Base-by-base conservation (phyloP, 1,140 invertebrate species). In the Diploscapter pachys region DNA sequence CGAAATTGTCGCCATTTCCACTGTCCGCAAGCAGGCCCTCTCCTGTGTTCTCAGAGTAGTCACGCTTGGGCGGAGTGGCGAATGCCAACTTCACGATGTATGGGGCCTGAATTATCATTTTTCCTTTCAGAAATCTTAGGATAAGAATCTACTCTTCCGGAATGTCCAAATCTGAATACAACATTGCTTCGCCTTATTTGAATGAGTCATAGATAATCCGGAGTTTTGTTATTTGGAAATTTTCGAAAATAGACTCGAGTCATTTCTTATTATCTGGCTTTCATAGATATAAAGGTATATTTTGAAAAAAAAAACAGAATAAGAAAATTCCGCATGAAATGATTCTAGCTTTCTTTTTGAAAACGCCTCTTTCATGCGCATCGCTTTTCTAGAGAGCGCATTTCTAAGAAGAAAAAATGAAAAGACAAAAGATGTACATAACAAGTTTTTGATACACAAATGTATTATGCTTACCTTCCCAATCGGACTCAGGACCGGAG, bases 1-100 rank as follows among this genome's bases (percentile, higher is more conserved):
- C 31, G 31, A 31, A 31, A 31, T 31, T 31, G 31, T 31, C 72
- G 2, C 48, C 74, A 2, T n/a, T 84, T 83, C 66, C 78, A 66
- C 77, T 70, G 63, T 86, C 80, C 51, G 82, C 82, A 51, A 77
- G 77, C 5, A 76, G 71, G 57, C 13, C 71, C 6, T 63, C 71
- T 9, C 59, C 65, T 53, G 61, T 57, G 48, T 63, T 63, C 71
- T 62, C 65, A 13, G 31, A 9, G 2, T 68, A 52, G 31, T 48
- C 50, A 55, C 56, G 66, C 9, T 59, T 56, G n/a, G 65, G 65
- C 5, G 73, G 54, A 64, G 61, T 64, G 81, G 86, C 80, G 86
- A 86, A 77, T 80, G 86, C 76, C 73, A 97, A 89, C 88, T 96
- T 97, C 91, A 96, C 93, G 81, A 95, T 93, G 89, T 95, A 98